phyloP scores from a whole-genome alignment of 2,888 invertebrate genomes.

The Adelognathus sp. region DNA sequence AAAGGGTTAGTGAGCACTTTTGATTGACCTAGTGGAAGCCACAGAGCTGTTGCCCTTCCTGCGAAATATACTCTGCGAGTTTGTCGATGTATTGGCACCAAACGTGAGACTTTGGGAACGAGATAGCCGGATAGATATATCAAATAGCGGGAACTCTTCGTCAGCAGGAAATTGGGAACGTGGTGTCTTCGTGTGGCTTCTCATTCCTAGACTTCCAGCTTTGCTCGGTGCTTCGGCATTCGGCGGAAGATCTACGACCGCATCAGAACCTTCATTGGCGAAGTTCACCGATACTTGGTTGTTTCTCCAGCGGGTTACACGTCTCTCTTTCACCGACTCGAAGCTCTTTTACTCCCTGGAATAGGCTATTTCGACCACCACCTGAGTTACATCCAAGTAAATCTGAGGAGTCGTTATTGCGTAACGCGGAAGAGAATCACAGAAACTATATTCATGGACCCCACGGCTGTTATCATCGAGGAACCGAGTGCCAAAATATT shows the following conservation, averaged over 20 bases:
- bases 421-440: too few relatives aligned
- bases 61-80: not conserved
- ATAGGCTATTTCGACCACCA: too few relatives aligned
- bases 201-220: conserved; percentile 5
- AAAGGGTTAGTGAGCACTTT: not conserved
- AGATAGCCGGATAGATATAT: not conserved
- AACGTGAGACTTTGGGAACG: not conserved
- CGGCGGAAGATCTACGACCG: conserved; percentile 45
- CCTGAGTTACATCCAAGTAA: too few relatives aligned
- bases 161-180: conserved; percentile 10
- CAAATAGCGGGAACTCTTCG: not conserved
- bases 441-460: too few relatives aligned
- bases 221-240: not conserved
- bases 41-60: not conserved
- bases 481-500: too few relatives aligned
- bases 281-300: conserved; percentile 17
- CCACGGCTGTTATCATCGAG: too few relatives aligned
- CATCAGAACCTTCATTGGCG: conserved; percentile 33
- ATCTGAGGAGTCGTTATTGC: too few relatives aligned
- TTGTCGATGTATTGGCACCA: not conserved
- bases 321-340: not conserved
- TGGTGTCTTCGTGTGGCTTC: not conserved
- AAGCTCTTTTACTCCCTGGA: not conserved
- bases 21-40: not conserved
- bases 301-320: not conserved